These are phyloP conservation scores for Scrobipalpa atriplicella DNA, from an alignment of 2,888 invertebrate genomes.

Conservation along the genomic window DNA sequence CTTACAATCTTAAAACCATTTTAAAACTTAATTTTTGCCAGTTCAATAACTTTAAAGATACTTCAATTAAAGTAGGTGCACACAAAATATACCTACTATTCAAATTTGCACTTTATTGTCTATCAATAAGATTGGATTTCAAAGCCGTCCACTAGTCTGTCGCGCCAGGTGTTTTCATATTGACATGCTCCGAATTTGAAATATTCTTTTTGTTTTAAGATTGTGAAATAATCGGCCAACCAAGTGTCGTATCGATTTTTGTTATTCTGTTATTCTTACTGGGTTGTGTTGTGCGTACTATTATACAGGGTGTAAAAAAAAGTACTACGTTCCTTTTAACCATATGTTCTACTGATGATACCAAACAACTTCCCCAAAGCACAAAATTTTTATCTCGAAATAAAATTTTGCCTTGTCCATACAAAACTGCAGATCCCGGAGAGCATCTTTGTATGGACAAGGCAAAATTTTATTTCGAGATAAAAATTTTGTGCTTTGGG, in stretches of 20 bases:
- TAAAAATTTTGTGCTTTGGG: too few relatives aligned
- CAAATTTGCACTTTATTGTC: not conserved
- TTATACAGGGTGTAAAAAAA: too few relatives aligned
- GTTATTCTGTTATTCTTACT: not conserved
- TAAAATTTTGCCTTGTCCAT: too few relatives aligned
- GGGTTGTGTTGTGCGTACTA: too few relatives aligned
- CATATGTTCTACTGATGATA: too few relatives aligned
- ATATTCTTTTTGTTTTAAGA: not conserved
- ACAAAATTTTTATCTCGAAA: too few relatives aligned
- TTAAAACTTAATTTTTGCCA: not conserved
- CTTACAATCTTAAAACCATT: too few relatives aligned
- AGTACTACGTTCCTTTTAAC: too few relatives aligned
- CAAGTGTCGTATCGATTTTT: not conserved
- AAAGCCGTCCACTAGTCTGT: not conserved
- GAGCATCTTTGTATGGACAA: too few relatives aligned
- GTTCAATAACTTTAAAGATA: not conserved
- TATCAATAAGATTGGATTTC: not conserved
- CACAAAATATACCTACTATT: not conserved
- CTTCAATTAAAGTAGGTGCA: not conserved
- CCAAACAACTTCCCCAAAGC: too few relatives aligned
- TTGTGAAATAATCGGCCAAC: conserved; percentile 7
- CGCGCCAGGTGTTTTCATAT: conserved; percentile 3
- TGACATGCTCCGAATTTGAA: conserved; percentile 8
- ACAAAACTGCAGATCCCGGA: too few relatives aligned
- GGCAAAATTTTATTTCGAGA: too few relatives aligned